Evolutionary conservation across 2,113 vertebrate species (phyloP), one percentile per base, ranked within the genome.

Genomic region (Catharus bicknelli): DNA sequence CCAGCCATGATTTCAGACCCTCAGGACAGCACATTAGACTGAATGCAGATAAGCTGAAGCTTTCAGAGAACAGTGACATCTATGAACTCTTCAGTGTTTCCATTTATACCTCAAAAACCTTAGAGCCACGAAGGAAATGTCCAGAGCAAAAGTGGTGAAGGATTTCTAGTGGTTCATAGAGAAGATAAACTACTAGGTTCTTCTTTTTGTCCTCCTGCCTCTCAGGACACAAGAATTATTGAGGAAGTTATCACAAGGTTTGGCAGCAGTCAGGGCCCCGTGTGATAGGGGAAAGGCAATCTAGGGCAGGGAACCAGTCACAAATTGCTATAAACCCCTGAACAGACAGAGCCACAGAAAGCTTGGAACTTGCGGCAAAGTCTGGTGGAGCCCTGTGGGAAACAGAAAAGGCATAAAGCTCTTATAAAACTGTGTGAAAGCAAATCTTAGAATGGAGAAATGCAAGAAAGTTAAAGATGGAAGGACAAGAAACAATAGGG

Each of bases 321-420:
- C 77, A 91, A 50, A 94, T 53, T 72, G 74, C 81, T 79, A 69
- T 89, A 95, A 93, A 48, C 57, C 66, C 42, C 61, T 90, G 83
- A 94, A 93, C 50, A 93, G 64, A 67, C 4, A 86, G 51, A 90
- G 51, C 38, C 57, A 90, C 38, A 32, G 86, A 55, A 54, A 88
- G 55, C 64, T 47, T 55, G 72, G 57, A 88, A 48, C 40, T 47
- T 47, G 54, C 75, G 83, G 90, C 88, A 50, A 69, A 90, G 82
- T 94, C 93, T 95, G 88, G 69, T 86, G 61, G 27, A 72, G 62
- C 64, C 42, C 25, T 91, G 55, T 29, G 15, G 50, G 50, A 51
- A 51, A 51, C 29, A 51, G 26, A 29, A 51, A 51, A 51, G 9
- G 50, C 7, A 29, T 51, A 27, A 16, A 51, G 10, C 26, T 51